These are phyloP conservation scores for Plusia festucae DNA, from an alignment of 2,888 invertebrate species.

Conservation along the genomic window DNA sequence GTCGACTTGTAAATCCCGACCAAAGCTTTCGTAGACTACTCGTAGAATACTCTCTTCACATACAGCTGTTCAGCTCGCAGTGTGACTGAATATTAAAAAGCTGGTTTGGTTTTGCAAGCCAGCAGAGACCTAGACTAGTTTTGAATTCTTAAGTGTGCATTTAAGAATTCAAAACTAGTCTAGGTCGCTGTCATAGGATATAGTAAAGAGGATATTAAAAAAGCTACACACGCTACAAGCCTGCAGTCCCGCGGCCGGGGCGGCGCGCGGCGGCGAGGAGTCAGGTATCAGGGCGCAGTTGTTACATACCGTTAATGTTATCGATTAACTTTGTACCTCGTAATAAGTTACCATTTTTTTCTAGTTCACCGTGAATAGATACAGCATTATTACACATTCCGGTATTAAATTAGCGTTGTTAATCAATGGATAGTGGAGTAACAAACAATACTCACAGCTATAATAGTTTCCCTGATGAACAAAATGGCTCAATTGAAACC, in stretches of 20 bases:
- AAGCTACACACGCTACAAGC: too few species aligned
- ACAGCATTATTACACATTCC: slow-evolving; percentile 17
- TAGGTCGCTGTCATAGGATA: too few species aligned
- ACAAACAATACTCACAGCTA: background rate
- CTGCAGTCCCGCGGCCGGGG: background rate
- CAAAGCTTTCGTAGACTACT: too few species aligned
- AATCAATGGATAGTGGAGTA: background rate
- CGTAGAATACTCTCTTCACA: too few species aligned
- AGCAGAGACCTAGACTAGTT: too few species aligned
- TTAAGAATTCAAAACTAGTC: too few species aligned
- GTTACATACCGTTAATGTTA: slow-evolving; percentile 19
- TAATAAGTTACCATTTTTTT: slow-evolving; percentile 22
- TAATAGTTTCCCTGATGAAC: slow-evolving; percentile 14
- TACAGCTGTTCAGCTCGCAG: too few species aligned
- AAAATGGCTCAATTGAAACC: slow-evolving; percentile 44
- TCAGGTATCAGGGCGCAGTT: slow-evolving; percentile 9
- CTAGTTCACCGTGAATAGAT: slow-evolving; percentile 13
- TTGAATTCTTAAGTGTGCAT: too few species aligned
- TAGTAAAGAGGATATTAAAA: too few species aligned
- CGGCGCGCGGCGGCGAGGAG: background rate
- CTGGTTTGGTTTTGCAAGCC: too few species aligned
- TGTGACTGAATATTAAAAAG: too few species aligned
- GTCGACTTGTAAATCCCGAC: too few species aligned
- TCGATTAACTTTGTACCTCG: slow-evolving; percentile 46
- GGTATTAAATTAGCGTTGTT: background rate